Percentiles rank a stretch among this genome's conserved stretches.
phyloP scores from a whole-genome alignment of 2,113 vertebrate genomes.

The Xiphophorus hellerii region DNA sequence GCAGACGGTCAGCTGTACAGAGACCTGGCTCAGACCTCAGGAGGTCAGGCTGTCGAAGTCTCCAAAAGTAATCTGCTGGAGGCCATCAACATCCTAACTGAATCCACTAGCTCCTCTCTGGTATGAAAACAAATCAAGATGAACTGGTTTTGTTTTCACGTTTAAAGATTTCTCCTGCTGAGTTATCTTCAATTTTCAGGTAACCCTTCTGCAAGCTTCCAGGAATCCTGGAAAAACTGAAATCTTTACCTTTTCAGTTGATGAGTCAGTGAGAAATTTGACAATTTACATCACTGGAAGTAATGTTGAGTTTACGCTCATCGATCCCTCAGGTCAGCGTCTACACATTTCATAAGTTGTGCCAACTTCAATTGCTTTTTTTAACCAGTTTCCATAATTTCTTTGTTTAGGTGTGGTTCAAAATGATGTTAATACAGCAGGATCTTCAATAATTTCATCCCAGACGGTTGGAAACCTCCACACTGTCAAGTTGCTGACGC shows the following conservation, averaged over 20 bases:
- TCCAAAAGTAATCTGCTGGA: constrained; percentile 37
- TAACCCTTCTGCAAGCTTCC: constrained; percentile 44
- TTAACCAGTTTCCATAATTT: no score
- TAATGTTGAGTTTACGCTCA: constrained; percentile 44
- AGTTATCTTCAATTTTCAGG: no score
- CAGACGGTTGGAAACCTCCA: no score
- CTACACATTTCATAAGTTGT: no score
- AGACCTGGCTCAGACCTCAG: constrained; percentile 69
- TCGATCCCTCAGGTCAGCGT: constrained; percentile 50
- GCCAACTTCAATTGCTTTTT: no score
- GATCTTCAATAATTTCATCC: no score
- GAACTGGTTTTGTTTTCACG: neutral
- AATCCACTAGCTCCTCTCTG: constrained; percentile 52
- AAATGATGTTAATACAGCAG: no score
- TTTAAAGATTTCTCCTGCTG: neutral
- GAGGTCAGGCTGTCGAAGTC: constrained; percentile 67
- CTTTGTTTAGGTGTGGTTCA: no score
- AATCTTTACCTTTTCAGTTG: constrained; percentile 55
- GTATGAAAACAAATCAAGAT: constrained; percentile 28
- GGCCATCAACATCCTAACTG: constrained; percentile 55
- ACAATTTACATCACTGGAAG: constrained; percentile 63
- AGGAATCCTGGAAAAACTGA: constrained; percentile 45
- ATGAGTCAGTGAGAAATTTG: constrained; percentile 50
- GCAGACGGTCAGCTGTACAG: constrained; percentile 60
- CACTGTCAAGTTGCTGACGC: no score